Conservation (phyloP, 2,797 vertebrate species). For the Crypturellus tataupa region DNA sequence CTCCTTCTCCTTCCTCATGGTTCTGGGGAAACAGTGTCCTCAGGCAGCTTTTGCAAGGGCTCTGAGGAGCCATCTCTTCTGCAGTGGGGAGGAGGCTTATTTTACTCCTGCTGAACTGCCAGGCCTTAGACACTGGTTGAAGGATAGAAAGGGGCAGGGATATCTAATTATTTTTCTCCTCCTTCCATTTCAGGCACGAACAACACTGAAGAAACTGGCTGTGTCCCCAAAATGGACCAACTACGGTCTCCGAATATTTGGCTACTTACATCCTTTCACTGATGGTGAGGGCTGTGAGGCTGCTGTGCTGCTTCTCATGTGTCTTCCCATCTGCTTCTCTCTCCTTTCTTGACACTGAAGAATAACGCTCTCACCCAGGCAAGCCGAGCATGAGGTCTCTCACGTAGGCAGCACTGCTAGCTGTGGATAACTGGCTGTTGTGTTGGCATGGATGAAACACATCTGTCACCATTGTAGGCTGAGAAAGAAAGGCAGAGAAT, state of each 20-base stretch:
- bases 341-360: not conserved
- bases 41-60: not conserved
- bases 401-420: fast-evolving
- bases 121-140: fast-evolving
- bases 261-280: conserved; percentile 90
- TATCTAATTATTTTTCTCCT: not conserved
- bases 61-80: not conserved
- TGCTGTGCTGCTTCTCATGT: fast-evolving
- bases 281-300: conserved; percentile 81
- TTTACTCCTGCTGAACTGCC: not conserved
- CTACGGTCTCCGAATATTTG: conserved; percentile 96
- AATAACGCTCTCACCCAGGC: not conserved
- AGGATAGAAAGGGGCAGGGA: not conserved
- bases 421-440: fast-evolving
- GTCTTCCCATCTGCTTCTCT: not conserved
- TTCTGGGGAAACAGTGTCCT: not conserved
- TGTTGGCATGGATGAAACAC: not conserved
- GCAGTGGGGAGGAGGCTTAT: fast-evolving
- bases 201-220: conserved; percentile 89
- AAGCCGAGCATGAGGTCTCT: fast-evolving
- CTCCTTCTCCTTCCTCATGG: not conserved
- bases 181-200: conserved; percentile 83
- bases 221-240: conserved; percentile 92
- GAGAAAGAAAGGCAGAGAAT: not conserved
- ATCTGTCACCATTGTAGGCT: not conserved